Conservation (phyloP, 2,113 vertebrate species). For the Sylvia atricapilla region DNA sequence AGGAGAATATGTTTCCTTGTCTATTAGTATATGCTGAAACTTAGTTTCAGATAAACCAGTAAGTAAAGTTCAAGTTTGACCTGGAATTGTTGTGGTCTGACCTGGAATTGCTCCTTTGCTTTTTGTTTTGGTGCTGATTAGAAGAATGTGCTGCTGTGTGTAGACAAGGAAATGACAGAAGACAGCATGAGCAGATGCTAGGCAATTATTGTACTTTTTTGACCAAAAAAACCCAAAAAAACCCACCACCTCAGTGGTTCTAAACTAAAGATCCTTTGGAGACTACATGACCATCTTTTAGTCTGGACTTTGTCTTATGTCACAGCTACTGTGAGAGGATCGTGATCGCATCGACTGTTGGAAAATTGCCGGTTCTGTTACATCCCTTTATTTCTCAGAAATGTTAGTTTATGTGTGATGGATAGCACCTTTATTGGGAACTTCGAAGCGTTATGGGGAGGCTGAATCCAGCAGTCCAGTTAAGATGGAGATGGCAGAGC, state of each 20-base stretch:
- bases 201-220: background rate
- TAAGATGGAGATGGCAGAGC: background rate
- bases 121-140: background rate
- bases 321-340: background rate
- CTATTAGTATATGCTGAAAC: background rate
- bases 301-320: background rate
- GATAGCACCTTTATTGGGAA: background rate
- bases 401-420: background rate
- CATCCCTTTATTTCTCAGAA: background rate
- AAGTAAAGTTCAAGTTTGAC: background rate
- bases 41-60: background rate
- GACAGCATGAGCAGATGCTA: background rate
- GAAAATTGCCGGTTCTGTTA: background rate
- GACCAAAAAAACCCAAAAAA: background rate
- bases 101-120: background rate
- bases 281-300: background rate
- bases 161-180: background rate
- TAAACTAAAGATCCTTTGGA: background rate
- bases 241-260: background rate
- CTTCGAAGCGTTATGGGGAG: background rate
- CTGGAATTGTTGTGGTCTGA: background rate
- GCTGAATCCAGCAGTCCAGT: background rate
- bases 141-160: background rate
- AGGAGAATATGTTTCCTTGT: background rate
- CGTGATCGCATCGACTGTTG: rapidly evolving